Evolutionary conservation across 2,797 vertebrate genomes (phyloP).

Genomic region (Eulemur albifrons): DNA sequence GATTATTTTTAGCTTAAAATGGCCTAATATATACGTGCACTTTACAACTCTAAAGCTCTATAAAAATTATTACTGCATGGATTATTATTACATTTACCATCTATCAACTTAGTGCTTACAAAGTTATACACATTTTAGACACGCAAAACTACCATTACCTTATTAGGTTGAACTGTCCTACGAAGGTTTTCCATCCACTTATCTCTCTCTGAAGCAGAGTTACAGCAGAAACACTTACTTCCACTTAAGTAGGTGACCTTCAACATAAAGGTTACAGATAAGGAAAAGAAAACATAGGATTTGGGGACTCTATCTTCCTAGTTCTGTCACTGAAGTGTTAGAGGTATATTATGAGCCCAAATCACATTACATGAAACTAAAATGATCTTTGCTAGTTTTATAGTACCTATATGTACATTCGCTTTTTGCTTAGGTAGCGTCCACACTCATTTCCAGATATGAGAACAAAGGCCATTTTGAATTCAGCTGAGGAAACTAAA

Average conservation of each 20-base stretch:
- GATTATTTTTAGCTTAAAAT: constrained; percentile 32
- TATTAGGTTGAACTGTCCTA: constrained; percentile 95
- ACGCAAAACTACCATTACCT: constrained; percentile 85
- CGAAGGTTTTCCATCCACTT: constrained; percentile 99
- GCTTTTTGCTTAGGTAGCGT: not conserved
- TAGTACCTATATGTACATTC: not conserved
- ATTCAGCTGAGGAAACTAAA: not conserved
- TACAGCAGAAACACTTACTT: constrained; percentile 97
- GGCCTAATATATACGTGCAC: not conserved
- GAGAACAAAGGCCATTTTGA: constrained; percentile 25
- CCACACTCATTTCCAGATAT: not conserved
- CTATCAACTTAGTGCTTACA: constrained; percentile 2
- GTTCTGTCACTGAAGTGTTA: not conserved
- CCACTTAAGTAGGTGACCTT: constrained; percentile 95
- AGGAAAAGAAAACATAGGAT: constrained; percentile 49
- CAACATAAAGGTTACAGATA: constrained; percentile 66
- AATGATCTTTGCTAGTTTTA: not conserved
- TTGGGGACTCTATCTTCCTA: not conserved
- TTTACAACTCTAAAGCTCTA: not conserved
- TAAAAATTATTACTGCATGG: constrained; percentile 25
- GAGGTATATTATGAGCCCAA: not conserved
- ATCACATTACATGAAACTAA: not conserved
- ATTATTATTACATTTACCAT: not conserved
- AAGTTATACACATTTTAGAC: not conserved
- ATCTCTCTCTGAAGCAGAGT: constrained; percentile 95